A percentile compares a stretch with the other conserved stretches of the same genome.
These are phyloP conservation scores for Eupelmus urozonus DNA, from an alignment of 2,888 invertebrate genomes.

Conservation along the genomic window DNA sequence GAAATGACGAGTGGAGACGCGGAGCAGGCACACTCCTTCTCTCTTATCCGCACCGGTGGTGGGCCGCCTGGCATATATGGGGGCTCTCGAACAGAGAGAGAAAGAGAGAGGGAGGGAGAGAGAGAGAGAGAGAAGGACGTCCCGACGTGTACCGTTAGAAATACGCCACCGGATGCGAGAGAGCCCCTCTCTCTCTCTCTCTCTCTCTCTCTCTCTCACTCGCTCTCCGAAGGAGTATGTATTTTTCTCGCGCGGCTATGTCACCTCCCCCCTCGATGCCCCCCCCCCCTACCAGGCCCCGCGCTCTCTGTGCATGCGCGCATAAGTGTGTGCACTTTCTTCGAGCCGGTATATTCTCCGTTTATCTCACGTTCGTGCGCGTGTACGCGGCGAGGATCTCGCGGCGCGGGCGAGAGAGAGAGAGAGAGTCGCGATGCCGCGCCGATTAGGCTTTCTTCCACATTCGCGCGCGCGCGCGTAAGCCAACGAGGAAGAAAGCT, in stretches of 20 bases:
- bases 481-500: too few species aligned
- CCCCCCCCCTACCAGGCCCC: too few species aligned
- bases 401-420: not conserved
- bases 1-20: slow-evolving; percentile 19
- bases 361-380: slow-evolving; percentile 7
- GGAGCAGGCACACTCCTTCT: not conserved
- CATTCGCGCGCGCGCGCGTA: not conserved
- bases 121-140: slow-evolving; percentile 35
- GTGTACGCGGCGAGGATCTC: too few species aligned
- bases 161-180: slow-evolving; percentile 52
- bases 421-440: not conserved
- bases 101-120: slow-evolving; percentile 22
- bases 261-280: not conserved
- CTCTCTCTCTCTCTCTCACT: not conserved
- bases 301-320: not conserved
- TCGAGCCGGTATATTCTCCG: not conserved
- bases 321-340: slow-evolving; percentile 8
- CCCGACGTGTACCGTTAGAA: slow-evolving; percentile 57
- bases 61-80: not conserved
- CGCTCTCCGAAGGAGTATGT: not conserved
- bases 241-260: slow-evolving; percentile 1
- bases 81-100: slow-evolving; percentile 13
- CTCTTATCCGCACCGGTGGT: too few species aligned
- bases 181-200: not conserved
- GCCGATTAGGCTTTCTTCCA: not conserved